Evolutionary conservation across 2,888 invertebrate species (phyloP), one percentile per base, ranked within the genome.

Genomic region (Gnatocerus cornutus): DNA sequence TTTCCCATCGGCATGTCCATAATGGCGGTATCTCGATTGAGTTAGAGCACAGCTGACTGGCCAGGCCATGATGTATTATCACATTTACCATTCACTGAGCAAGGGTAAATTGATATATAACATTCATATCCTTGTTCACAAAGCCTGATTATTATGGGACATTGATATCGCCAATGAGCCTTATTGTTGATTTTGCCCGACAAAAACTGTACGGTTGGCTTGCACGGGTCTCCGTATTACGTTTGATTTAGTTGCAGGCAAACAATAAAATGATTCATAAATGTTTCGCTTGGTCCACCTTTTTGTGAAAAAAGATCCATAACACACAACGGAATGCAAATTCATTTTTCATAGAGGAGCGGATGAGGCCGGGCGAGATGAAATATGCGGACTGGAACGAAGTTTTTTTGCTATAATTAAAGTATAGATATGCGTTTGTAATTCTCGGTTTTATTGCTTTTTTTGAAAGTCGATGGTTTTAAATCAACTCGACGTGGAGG

Each of bases 81-180:
- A 71, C 76, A 77, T 79, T 79, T 76, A 76, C 79, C 76, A 79
- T 77, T 79, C 78, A 79, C 73, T 77, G 78, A 76, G 73, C 77
- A 78, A 74, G 74, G 78, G 71, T 77, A 78, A 79, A 79, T 78
- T 79, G 77, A 79, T 79, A 78, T 79, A 78, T 77, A 78, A 77
- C 77, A 77, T 79, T 79, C 77, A 78, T 77, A 79, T 78, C 75
- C 78, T 75, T 72, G 74, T 68, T 70, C 72, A 79, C 77, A 78
- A 78, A 77, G 76, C 76, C 74, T 70, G 76, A 77, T 77, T 77
- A 77, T 77, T 75, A 77, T 76, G 76, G 77, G 73, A 77, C 77
- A 74, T 77, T 78, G 77, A 77, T 78, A 75, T 73, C 75, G 71
- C 71, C 77, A 76, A 77, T 77, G 77, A 72, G 75, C 74, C 73